Conservation (phyloP, 2,113 vertebrate genomes). For the Phalacrocorax carbo region DNA sequence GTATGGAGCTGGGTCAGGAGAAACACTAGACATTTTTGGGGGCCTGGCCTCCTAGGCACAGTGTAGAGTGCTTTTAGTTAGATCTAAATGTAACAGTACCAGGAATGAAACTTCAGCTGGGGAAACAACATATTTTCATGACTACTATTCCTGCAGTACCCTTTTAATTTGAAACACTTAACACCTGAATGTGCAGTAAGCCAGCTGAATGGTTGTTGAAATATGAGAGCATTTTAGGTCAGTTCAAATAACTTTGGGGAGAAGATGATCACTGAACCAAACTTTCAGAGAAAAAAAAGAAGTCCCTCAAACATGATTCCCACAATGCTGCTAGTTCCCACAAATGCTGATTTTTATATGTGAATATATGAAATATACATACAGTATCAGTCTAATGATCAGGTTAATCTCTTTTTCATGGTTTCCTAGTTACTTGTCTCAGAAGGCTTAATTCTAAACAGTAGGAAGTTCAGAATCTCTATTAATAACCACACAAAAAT, state of each 20-base stretch:
- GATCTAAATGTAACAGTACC: neutral
- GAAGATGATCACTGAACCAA: neutral
- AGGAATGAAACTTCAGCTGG: neutral
- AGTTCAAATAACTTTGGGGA: neutral
- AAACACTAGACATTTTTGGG: neutral
- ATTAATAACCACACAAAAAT: neutral
- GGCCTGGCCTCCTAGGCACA: neutral
- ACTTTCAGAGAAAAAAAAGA: neutral
- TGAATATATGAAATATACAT: neutral
- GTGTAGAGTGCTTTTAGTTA: neutral
- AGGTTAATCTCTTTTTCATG: neutral
- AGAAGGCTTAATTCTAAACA: neutral
- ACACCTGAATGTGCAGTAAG: neutral
- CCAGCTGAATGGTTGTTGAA: neutral
- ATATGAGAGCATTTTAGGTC: neutral
- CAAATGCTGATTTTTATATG: neutral
- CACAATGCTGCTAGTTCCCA: neutral
- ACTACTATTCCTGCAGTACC: neutral
- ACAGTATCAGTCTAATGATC: neutral
- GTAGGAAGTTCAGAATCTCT: neutral
- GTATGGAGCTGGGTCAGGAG: rapidly evolving
- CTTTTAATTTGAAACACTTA: neutral
- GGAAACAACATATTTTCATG: neutral
- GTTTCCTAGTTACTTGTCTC: neutral
- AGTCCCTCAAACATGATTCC: neutral